Conservation (phyloP, 2,113 vertebrate genomes). For the Accipiter cooperii region DNA sequence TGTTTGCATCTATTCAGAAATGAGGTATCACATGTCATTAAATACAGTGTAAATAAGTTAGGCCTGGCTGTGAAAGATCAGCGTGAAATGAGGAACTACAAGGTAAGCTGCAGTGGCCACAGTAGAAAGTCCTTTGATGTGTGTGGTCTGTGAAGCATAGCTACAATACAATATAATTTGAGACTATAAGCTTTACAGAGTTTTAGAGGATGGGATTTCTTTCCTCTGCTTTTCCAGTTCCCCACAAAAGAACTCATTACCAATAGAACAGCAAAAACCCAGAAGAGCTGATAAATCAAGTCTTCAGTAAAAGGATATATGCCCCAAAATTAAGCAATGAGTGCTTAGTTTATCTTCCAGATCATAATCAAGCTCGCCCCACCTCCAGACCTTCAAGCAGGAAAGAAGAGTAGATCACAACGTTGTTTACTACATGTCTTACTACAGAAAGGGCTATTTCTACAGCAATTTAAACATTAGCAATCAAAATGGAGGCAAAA, state of each 20-base stretch:
- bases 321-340: background rate
- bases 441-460: background rate
- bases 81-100: conserved; percentile 15
- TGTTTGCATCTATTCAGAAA: conserved; percentile 58
- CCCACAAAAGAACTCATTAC: background rate
- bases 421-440: background rate
- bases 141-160: background rate
- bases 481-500: background rate
- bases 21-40: conserved; percentile 39
- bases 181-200: background rate
- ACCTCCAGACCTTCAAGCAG: background rate
- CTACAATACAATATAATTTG: background rate
- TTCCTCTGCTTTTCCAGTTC: background rate
- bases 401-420: background rate
- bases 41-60: conserved; percentile 51
- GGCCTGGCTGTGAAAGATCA: conserved; percentile 38
- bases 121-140: background rate
- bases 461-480: background rate
- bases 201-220: background rate
- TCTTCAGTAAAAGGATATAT: background rate
- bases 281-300: background rate
- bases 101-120: background rate
- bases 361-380: background rate
- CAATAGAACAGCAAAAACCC: background rate
- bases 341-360: background rate